A percentile compares a stretch with the other conserved stretches of the same genome.
phyloP scores from a whole-genome alignment of 2,888 invertebrate genomes.

The Resseliella maxima region DNA sequence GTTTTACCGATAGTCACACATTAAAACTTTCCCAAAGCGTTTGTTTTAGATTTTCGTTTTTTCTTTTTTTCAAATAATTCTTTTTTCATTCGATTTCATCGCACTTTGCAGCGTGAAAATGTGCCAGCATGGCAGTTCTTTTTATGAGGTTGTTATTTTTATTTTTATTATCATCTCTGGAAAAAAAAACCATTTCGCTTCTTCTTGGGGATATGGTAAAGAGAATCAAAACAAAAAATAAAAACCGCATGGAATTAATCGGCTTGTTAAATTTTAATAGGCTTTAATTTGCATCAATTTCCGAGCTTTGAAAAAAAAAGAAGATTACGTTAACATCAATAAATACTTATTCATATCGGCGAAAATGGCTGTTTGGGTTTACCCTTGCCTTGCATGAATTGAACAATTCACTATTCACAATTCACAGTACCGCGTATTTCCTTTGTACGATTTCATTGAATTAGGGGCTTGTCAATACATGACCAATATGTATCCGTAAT shows the following conservation, averaged over 20 bases:
- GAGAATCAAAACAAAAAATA: neutral
- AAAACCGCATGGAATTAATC: neutral
- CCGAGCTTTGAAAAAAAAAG: neutral
- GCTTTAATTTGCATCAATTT: neutral
- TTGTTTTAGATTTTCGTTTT: neutral
- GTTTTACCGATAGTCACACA: neutral
- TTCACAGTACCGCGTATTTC: neutral
- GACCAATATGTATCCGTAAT: neutral
- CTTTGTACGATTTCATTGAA: neutral
- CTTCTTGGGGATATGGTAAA: neutral
- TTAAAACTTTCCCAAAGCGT: neutral
- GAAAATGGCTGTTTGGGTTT: neutral
- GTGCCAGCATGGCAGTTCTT: neutral
- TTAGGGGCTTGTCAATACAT: neutral
- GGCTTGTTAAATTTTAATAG: constrained; percentile 44
- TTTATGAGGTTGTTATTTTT: constrained; percentile 2
- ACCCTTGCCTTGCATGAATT: neutral
- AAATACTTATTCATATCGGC: neutral
- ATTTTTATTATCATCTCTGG: neutral
- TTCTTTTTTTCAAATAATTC: neutral
- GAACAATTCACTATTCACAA: neutral
- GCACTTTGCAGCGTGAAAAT: neutral
- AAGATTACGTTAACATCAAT: neutral
- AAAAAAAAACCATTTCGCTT: too few relatives aligned
- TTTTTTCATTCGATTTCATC: neutral